Percentiles rank a stretch among this genome's conserved stretches.
Conservation (phyloP, 1,140 invertebrate species). For the Drosophila azteca region DNA sequence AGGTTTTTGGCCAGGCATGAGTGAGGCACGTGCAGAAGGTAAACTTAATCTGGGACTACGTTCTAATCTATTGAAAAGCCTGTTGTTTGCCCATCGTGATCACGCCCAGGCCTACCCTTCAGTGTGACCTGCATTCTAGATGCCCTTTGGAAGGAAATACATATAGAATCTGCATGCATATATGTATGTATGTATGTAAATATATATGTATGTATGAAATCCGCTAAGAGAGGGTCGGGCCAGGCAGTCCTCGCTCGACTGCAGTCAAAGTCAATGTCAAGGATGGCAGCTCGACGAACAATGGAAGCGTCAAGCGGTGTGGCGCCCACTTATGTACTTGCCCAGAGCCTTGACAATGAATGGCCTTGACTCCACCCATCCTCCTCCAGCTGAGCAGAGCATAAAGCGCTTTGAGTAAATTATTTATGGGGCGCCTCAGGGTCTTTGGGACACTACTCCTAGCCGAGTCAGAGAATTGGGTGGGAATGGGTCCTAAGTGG, state of each 20-base stretch:
- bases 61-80: not conserved
- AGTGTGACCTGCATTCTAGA: not conserved
- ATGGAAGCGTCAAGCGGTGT: constrained; percentile 46
- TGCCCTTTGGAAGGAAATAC: constrained; percentile 7
- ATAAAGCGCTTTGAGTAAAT: constrained; percentile 48
- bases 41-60: too few species aligned
- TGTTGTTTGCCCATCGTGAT: not conserved
- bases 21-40: constrained; percentile 14
- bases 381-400: constrained; percentile 6
- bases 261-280: constrained; percentile 72
- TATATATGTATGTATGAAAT: not conserved
- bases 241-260: constrained; percentile 31
- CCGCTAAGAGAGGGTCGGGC: constrained; percentile 5
- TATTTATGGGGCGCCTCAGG: constrained; percentile 50
- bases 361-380: constrained; percentile 18
- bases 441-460: constrained; percentile 4
- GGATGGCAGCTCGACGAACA: constrained; percentile 63
- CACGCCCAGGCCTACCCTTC: not conserved
- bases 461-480: too few species aligned
- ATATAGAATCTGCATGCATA: not conserved
- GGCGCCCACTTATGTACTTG: constrained; percentile 48
- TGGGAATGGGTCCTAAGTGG: too few species aligned
- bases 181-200: not conserved
- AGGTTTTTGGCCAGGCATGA: constrained; percentile 2
- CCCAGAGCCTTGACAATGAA: constrained; percentile 51